Percentiles rank a stretch among this genome's conserved stretches.
Evolutionary conservation across 2,113 vertebrate genomes (phyloP).

Genomic region (Platysternon megacephalum): DNA sequence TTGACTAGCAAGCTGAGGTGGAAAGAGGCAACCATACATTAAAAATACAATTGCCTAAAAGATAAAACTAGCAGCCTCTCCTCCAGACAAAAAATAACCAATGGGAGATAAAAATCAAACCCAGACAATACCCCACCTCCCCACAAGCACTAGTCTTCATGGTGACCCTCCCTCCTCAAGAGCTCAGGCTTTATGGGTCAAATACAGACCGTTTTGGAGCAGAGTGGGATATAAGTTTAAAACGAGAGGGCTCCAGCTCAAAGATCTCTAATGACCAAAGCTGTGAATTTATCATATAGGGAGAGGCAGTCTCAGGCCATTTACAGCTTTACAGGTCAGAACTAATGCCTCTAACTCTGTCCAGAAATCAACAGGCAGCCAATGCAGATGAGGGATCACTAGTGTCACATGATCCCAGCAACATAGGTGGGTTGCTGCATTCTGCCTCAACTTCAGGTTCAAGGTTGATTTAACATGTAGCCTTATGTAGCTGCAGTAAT

Average conservation of each 20-base stretch:
- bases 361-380: neutral
- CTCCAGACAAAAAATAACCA: neutral
- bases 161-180: neutral
- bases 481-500: neutral
- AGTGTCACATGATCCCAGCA: neutral
- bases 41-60: neutral
- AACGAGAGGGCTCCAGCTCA: neutral
- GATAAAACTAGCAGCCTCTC: neutral
- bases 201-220: neutral
- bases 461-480: neutral
- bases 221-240: neutral
- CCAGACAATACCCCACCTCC: neutral
- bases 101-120: neutral
- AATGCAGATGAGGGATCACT: neutral
- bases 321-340: neutral
- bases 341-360: neutral
- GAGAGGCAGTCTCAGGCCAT: neutral
- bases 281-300: neutral
- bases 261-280: neutral
- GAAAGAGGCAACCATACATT: neutral
- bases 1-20: neutral
- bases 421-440: neutral
- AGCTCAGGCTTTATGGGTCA: neutral
- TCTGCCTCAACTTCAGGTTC: fast-evolving
- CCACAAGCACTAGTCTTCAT: neutral